These are phyloP conservation scores for Meteorus cinctellus DNA, from an alignment of 2,888 invertebrate genomes.

Conservation along the genomic window DNA sequence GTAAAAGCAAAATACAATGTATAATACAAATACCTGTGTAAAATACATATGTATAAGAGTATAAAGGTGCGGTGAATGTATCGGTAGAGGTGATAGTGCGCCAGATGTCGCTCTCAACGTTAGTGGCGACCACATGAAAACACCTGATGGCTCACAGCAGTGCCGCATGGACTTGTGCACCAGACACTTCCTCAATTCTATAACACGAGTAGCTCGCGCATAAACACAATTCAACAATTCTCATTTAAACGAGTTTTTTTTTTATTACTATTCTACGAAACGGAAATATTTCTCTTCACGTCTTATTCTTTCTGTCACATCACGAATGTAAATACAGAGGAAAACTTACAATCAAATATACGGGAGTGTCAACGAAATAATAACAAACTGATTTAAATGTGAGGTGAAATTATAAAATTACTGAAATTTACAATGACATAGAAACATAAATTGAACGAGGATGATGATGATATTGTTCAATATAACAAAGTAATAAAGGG, in stretches of 20 bases:
- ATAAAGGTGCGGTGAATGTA: neutral
- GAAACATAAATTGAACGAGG: neutral
- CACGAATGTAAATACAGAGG: neutral
- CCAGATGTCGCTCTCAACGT: slow-evolving; percentile 57
- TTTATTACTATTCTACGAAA: neutral
- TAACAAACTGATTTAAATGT: slow-evolving; percentile 3
- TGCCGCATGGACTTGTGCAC: slow-evolving; percentile 69
- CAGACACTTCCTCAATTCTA: slow-evolving; percentile 61
- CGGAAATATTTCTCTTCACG: no score
- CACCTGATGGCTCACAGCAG: slow-evolving; percentile 68
- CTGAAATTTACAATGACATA: neutral
- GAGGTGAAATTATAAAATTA: neutral
- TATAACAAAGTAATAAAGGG: neutral
- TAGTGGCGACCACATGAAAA: slow-evolving; percentile 63
- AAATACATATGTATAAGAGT: slow-evolving; percentile 9
- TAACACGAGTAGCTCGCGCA: slow-evolving; percentile 60
- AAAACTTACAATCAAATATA: neutral
- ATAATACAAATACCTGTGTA: slow-evolving; percentile 4
- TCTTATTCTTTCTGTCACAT: neutral
- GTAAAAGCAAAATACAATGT: slow-evolving; percentile 9
- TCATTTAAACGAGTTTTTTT: neutral
- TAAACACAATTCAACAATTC: slow-evolving; percentile 31
- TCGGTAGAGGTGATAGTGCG: slow-evolving; percentile 53
- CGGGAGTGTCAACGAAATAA: neutral
- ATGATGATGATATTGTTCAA: neutral